Base-by-base conservation (phyloP, 1,140 invertebrate genomes). In the Rhagoletis zephyria region DNA sequence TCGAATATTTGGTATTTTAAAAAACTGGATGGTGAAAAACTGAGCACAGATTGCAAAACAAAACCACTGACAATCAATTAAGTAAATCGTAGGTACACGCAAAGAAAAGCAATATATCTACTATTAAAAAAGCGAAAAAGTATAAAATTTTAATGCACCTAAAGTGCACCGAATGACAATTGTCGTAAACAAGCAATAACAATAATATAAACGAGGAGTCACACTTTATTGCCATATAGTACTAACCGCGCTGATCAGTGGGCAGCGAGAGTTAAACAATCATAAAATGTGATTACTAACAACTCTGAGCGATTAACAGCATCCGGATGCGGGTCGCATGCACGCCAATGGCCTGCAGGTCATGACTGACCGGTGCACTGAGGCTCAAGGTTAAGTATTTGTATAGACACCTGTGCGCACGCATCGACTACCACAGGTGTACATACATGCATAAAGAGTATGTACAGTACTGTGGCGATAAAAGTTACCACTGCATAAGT, bases 321-420 rank as follows among this genome's bases (percentile, higher is more conserved):
- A 48, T 74, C 67, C 42, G 40, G 67, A 74, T 30, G 40, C 14
- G 42, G 10, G 2, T 19, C 30, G 19, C 40, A 74, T 74, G 67
- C 67, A 74, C 42, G 67, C 40, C 67, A 74, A 74, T 45, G 67
- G 67, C 67, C 67, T 48, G 67, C 12, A 14, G 67, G 45, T 74
- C 67, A 74, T 56, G 51, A 2, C 45, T 74, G 67, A 2, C 45
- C 45, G 40, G 67, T 45, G 67, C 67, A 74, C 12, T 74, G 14
- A 42, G 40, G 40, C 67, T 74, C 67, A 74, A 74, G 67, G 67
- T 74, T 74, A 74, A 48, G 67, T 48, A 12, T 12, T 10, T 3
- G 12, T 74, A 42, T 74, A 48, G 67, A 16, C 67, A 74, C 67
- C 67, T 74, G 67, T 45, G 40, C 9, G 40, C 42, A 74, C 12